phyloP scores from a whole-genome alignment of 1,140 invertebrate genomes.

The Drusus annulatus region DNA sequence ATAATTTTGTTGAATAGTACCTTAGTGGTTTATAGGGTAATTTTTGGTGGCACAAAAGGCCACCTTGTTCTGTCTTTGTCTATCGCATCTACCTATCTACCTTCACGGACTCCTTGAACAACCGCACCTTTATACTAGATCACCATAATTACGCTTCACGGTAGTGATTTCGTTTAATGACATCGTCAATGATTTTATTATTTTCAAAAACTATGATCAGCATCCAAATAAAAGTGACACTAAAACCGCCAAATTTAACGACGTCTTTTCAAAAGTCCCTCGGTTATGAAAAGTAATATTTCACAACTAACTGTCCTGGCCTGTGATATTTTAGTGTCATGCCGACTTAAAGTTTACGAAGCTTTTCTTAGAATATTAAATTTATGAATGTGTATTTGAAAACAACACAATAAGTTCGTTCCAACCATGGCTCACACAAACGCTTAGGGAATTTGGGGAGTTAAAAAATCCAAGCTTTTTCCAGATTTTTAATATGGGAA shows the following conservation, averaged over 20 bases:
- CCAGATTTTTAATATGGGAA: no score
- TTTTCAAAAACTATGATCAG: slow-evolving; percentile 25
- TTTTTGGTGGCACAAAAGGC: no score
- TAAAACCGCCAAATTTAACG: slow-evolving; percentile 35
- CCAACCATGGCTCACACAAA: no score
- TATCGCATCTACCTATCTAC: no score
- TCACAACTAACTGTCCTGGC: slow-evolving; percentile 31
- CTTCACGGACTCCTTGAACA: no score
- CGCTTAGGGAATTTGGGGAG: no score
- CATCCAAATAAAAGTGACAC: slow-evolving; percentile 13
- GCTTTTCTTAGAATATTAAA: slow-evolving; percentile 27
- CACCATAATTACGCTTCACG: slow-evolving; percentile 3
- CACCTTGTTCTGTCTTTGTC: no score
- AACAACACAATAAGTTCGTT: neutral
- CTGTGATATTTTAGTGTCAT: slow-evolving; percentile 33
- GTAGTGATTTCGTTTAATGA: slow-evolving; percentile 26
- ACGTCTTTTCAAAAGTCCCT: slow-evolving; percentile 18
- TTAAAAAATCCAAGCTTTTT: no score
- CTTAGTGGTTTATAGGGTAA: no score
- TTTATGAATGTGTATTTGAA: slow-evolving; percentile 1
- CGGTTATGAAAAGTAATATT: slow-evolving; percentile 29
- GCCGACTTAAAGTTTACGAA: slow-evolving; percentile 20
- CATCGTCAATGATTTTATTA: slow-evolving; percentile 18
- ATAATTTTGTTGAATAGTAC: no score
- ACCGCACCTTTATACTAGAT: no score